These are phyloP conservation scores for Thamnophis elegans DNA, from an alignment of 2,797 vertebrate species.

Conservation along the genomic window DNA sequence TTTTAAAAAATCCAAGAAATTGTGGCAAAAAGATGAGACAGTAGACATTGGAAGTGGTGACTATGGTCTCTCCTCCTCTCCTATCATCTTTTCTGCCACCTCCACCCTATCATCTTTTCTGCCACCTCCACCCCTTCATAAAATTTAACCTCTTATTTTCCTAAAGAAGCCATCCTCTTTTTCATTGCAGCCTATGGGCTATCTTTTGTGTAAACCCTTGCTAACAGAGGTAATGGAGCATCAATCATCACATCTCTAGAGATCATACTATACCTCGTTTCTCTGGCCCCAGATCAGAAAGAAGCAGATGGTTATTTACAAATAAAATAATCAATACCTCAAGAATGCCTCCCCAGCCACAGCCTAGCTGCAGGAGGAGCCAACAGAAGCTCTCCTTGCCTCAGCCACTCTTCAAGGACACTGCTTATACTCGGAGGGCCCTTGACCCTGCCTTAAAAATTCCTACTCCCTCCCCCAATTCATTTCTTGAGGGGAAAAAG, in stretches of 20 bases:
- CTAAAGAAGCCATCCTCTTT: constrained; percentile 67
- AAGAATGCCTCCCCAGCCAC: constrained; percentile 34
- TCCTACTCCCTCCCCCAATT: neutral
- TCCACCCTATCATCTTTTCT: constrained; percentile 51
- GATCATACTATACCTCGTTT: constrained; percentile 58
- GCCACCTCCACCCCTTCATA: constrained; percentile 63
- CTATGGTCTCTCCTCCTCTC: constrained; percentile 36
- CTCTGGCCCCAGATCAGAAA: constrained; percentile 69
- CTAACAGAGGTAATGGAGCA: constrained; percentile 63
- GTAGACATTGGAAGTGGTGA: constrained; percentile 37
- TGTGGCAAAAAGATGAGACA: constrained; percentile 22
- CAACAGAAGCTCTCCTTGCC: constrained; percentile 44
- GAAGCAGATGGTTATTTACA: constrained; percentile 71
- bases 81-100: constrained; percentile 46
- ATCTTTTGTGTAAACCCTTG: constrained; percentile 58
- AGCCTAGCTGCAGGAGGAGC: constrained; percentile 45
- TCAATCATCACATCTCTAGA: constrained; percentile 66
- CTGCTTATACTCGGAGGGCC: constrained; percentile 31
- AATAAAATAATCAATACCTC: constrained; percentile 70
- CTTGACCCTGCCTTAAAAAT: constrained; percentile 20
- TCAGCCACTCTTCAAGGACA: constrained; percentile 51
- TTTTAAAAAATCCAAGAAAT: neutral
- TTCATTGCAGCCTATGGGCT: constrained; percentile 54
- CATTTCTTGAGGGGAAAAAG: neutral
- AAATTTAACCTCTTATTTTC: constrained; percentile 59